Evolutionary conservation across 2,888 invertebrate genomes (phyloP).

Genomic region (Ophion ventricosus): DNA sequence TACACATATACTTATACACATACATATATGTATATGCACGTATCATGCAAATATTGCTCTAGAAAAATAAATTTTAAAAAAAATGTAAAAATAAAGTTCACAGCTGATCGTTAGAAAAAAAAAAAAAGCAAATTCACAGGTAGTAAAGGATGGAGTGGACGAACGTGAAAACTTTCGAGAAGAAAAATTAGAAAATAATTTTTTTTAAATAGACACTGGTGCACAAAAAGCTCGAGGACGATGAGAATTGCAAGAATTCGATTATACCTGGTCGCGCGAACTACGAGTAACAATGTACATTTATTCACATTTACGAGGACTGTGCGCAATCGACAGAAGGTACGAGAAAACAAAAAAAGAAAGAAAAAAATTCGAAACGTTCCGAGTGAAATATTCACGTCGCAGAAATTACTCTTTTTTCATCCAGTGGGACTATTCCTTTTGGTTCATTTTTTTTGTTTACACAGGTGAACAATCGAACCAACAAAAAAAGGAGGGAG

Average conservation of each 20-base stretch:
- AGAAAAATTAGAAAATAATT: constrained; percentile 13
- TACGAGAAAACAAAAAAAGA: constrained; percentile 13
- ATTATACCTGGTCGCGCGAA: constrained; percentile 40
- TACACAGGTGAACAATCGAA: constrained; percentile 52
- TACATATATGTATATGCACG: constrained; percentile 3
- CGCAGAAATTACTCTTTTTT: constrained; percentile 28
- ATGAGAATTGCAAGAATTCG: constrained; percentile 31
- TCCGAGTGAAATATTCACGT: constrained; percentile 49
- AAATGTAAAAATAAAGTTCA: constrained; percentile 9
- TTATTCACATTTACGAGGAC: background rate
- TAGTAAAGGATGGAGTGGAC: constrained; percentile 59
- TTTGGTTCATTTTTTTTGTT: constrained; percentile 21
- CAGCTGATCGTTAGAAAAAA: constrained; percentile 31
- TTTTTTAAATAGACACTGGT: constrained; percentile 29
- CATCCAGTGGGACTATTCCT: background rate
- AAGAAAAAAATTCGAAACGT: constrained; percentile 8
- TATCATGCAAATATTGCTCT: constrained; percentile 56
- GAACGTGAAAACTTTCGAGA: constrained; percentile 39
- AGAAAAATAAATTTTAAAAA: constrained; percentile 19
- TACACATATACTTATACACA: background rate
- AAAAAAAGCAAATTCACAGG: constrained; percentile 60
- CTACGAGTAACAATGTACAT: constrained; percentile 8
- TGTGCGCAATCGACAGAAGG: constrained; percentile 4
- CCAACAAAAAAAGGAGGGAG: constrained; percentile 48
- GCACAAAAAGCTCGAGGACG: constrained; percentile 48